Evolutionary conservation across 2,888 invertebrate species (phyloP), one percentile per base, ranked within the genome.

Genomic region (Dermolepida albohirtum): DNA sequence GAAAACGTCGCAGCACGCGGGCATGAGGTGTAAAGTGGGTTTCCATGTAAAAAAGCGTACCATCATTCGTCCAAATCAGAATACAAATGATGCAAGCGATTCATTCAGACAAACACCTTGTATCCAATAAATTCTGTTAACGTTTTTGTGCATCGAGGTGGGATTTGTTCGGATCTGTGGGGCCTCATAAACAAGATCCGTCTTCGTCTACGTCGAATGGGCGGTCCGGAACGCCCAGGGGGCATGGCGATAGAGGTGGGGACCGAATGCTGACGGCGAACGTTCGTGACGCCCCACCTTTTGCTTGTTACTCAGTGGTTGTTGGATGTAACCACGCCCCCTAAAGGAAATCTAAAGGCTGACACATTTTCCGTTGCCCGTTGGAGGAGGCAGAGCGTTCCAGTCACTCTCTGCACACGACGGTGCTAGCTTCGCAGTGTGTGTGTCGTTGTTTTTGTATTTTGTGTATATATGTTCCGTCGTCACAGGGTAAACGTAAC

Each of bases 61-160:
- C 82, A 82, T 81, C 82, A 81, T 81, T 81, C 82, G 82, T 82
- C 81, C 82, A 81, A 83, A 81, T 82, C 82, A 77, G 83, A 83
- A 83, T 83, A 84, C 83, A 83, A 84, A 84, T 81, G 83, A 84
- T 80, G 80, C 80, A 77, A 82, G 79, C 82, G 81, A 83, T 83
- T 82, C 83, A 83, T 84, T 83, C 82, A 81, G 80, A 81, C 82
- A 81, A 84, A 84, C 84, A 84, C 83, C 83, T 82, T 84, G 84
- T 84, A 83, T 82, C 83, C 83, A 83, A 84, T 84, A 84, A 84
- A 84, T 83, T 83, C 83, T 80, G 82, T 83, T 83, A 83, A 79
- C 79, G 82, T 82, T 83, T 82, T 82, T 82, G 83, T 82, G 81
- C 80, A 78, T 75, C 78, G 80, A 79, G 81, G 83, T 81, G 81